These are phyloP conservation scores for Nothobranchius kuhntae DNA, from an alignment of 2,113 vertebrate species.

Conservation along the genomic window DNA sequence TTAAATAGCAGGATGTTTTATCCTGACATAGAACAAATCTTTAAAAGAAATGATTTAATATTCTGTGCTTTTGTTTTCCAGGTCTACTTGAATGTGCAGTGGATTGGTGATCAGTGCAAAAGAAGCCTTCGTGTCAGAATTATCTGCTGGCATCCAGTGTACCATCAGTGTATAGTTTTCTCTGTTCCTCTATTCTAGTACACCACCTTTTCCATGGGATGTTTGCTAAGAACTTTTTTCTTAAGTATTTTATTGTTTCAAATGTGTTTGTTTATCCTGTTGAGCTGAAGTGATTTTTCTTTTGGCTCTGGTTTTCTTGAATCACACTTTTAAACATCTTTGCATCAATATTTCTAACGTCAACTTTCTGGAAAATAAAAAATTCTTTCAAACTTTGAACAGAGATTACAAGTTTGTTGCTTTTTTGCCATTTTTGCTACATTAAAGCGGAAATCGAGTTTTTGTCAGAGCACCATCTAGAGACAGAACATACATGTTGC, in stretches of 20 bases:
- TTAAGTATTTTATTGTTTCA: constrained; percentile 34
- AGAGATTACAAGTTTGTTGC: neutral
- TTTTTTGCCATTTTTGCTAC: neutral
- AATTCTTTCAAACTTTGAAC: neutral
- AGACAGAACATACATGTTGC: too few relatives aligned
- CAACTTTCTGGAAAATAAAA: constrained; percentile 11
- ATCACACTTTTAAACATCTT: neutral
- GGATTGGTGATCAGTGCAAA: constrained; percentile 19
- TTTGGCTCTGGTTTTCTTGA: neutral
- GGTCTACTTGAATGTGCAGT: constrained; percentile 58
- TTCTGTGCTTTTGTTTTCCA: constrained; percentile 46
- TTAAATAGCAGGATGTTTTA: too few relatives aligned
- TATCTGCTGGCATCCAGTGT: constrained; percentile 73
- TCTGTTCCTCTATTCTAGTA: constrained; percentile 17
- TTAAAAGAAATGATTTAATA: constrained; percentile 10
- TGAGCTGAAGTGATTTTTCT: constrained; percentile 4
- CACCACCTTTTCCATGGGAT: constrained; percentile 30
- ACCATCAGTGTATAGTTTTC: constrained; percentile 20
- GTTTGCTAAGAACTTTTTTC: constrained; percentile 51
- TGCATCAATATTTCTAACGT: constrained; percentile 1
- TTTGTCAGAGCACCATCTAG: too few relatives aligned
- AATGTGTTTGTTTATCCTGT: constrained; percentile 17
- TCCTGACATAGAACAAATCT: too few relatives aligned
- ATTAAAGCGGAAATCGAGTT: too few relatives aligned
- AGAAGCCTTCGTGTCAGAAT: constrained; percentile 39